Conservation (phyloP, 2,888 invertebrate species). For the Eristalis intricaria region DNA sequence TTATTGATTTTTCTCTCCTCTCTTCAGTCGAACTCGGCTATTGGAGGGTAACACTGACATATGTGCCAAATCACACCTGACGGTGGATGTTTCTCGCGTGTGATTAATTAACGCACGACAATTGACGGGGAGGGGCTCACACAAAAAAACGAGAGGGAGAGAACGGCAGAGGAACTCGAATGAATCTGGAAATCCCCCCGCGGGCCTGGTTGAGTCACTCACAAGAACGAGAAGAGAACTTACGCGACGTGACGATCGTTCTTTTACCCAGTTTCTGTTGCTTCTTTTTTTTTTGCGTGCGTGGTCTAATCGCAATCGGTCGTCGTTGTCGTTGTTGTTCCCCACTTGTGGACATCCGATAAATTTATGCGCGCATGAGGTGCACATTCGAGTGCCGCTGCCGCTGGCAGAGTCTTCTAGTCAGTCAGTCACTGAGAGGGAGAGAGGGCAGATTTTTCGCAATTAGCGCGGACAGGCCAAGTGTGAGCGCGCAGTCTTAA, state of each 20-base stretch:
- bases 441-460: not conserved
- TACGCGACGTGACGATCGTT: slow-evolving; percentile 5
- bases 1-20: slow-evolving; percentile 31
- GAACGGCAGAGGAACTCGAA: not conserved
- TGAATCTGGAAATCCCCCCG: slow-evolving; percentile 5
- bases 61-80: slow-evolving; percentile 38
- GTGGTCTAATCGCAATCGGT: not conserved
- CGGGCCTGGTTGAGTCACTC: slow-evolving; percentile 29
- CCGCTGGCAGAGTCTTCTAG: not conserved
- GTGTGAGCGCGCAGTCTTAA: not conserved
- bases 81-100: not conserved
- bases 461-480: not conserved
- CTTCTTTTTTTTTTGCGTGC: not conserved
- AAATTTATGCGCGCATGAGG: slow-evolving; percentile 30
- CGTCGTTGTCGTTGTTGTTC: not conserved
- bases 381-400: not conserved
- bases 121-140: slow-evolving; percentile 26
- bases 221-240: not conserved
- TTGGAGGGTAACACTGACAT: slow-evolving; percentile 1
- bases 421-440: not conserved
- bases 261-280: not conserved
- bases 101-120: slow-evolving; percentile 43
- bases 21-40: no score
- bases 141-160: not conserved
- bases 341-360: slow-evolving; percentile 3